phyloP scores from a whole-genome alignment of 2,797 vertebrate genomes.

The Bovichtus variegatus region DNA sequence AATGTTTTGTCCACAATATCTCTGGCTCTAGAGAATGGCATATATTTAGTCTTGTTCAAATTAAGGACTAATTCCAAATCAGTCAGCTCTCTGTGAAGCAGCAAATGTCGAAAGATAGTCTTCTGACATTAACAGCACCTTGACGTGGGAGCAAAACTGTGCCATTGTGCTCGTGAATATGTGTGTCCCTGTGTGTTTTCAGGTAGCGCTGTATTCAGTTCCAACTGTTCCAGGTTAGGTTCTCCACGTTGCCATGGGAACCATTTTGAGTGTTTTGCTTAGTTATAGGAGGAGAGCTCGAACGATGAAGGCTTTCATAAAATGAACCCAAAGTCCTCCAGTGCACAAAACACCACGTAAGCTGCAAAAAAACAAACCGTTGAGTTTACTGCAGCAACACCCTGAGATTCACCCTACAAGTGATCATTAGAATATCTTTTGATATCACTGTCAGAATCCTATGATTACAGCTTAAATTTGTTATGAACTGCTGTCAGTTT shows the following conservation, averaged over 20 bases:
- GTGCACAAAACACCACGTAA: constrained; percentile 10
- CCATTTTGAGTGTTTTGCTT: constrained; percentile 72
- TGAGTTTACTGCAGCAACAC: constrained; percentile 3
- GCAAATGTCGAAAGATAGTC: constrained; percentile 33
- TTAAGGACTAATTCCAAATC: not conserved
- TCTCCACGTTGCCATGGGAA: constrained; percentile 77
- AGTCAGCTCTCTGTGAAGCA: constrained; percentile 11
- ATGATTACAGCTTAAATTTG: constrained; percentile 54
- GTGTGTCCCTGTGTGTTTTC: constrained; percentile 61
- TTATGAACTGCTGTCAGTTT: constrained; percentile 42
- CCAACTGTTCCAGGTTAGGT: constrained; percentile 68
- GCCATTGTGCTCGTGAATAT: constrained; percentile 29
- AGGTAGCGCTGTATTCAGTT: constrained; percentile 63
- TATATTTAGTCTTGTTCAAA: not conserved
- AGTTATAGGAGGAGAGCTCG: constrained; percentile 63
- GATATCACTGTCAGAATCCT: constrained; percentile 42
- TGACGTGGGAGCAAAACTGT: constrained; percentile 42
- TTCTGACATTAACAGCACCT: constrained; percentile 62
- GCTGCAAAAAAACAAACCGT: constrained; percentile 9
- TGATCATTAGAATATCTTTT: constrained; percentile 47
- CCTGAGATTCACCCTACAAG: constrained; percentile 28
- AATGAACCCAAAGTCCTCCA: constrained; percentile 48
- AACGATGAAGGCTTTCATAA: constrained; percentile 56
- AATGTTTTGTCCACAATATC: not conserved
- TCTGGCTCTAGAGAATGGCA: not conserved